Base-by-base conservation (phyloP, 2,113 vertebrate genomes). In the Sigmodon hispidus region DNA sequence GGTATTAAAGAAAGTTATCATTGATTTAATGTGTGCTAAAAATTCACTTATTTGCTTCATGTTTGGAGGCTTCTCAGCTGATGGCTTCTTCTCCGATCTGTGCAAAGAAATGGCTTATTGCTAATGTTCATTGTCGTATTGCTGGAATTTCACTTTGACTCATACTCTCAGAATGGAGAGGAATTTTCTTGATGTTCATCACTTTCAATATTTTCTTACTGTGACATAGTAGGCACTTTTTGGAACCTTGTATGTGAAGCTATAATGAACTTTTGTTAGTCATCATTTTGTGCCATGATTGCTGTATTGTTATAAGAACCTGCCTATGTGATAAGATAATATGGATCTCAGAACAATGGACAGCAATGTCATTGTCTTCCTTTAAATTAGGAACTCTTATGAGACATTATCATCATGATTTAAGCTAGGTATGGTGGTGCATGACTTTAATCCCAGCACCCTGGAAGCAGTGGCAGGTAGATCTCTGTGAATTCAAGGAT, bases 161-260 rank as follows among this genome's bases (percentile, higher is more conserved):
- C 92, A 96, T 94, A 48, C 61, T 50, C 45, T 24, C 55, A 57
- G 67, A 92, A 15, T 43, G 95, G 19, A 65, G 87, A 95, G 48
- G 21, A 67, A 5, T 81, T 57, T 93, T 59, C 40, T 48, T 87
- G 3, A 40, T 91, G 90, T 31, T 73, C n/a, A 43, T 81, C n/a
- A 50, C 50, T 93, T 88, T 94, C 75, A 94, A 59, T 89, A 92
- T 40, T 22, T n/a, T 61, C 45, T 45, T 69, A 34, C 31, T 77
- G 21, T 24, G 59, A 65, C 61, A 21, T 84, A 79, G 70, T 50
- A 75, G 55, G 61, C 52, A 4, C 55, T 89, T 36, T 55, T 15
- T 73, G 48, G 40, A 76, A 34, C 15, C 69, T 85, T 36, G 40
- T 73, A n/a, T 77, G 19, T 94, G 48, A 90, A 93, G 45, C 29